phyloP scores from a whole-genome alignment of 1,140 invertebrate genomes.

The Drosophila neocordata region DNA sequence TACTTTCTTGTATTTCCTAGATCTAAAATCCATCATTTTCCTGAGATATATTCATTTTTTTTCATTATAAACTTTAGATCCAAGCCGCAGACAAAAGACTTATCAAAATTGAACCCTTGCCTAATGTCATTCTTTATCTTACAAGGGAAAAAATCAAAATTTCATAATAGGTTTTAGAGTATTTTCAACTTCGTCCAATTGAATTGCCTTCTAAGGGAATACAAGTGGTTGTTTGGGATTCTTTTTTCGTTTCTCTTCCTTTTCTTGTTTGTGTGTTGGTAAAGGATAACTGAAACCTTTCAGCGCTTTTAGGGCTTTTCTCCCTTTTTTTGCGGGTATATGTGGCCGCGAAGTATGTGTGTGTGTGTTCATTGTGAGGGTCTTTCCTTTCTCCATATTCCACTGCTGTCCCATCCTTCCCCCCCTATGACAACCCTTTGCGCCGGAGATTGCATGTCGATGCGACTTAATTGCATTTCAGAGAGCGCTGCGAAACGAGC shows the following conservation, averaged over 20 bases:
- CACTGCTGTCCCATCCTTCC: not conserved
- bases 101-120: too few relatives aligned
- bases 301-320: constrained; percentile 63
- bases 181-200: constrained; percentile 1
- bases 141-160: not conserved
- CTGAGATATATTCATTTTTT: too few relatives aligned
- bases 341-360: constrained; percentile 44
- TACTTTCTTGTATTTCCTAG: too few relatives aligned
- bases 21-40: too few relatives aligned
- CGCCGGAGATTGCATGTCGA: constrained; percentile 79
- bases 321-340: constrained; percentile 2
- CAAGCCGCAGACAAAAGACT: too few relatives aligned
- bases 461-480: constrained; percentile 79
- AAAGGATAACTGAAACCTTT: constrained; percentile 62
- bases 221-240: constrained; percentile 13
- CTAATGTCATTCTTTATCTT: not conserved
- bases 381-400: constrained; percentile 21
- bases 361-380: constrained; percentile 28
- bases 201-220: not conserved
- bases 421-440: constrained; percentile 27
- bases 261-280: constrained; percentile 14
- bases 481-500: constrained; percentile 70
- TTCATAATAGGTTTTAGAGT: constrained; percentile 1
- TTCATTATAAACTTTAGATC: too few relatives aligned
- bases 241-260: constrained; percentile 21